Conservation (phyloP, 2,888 invertebrate genomes). For the Napeogenes sylphis region DNA sequence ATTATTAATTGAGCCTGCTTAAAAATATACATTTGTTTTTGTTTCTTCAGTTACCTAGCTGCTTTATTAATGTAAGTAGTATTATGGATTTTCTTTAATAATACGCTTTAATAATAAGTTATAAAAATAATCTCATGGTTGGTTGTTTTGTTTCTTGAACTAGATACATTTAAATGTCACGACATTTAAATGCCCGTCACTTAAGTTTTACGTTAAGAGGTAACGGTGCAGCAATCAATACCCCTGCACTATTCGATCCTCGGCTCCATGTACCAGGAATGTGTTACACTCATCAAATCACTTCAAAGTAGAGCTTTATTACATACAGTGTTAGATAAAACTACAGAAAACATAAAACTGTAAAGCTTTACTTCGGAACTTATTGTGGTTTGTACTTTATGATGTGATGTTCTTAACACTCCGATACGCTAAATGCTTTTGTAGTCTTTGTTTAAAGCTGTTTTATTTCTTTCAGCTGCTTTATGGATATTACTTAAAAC, state of each 20-base stretch:
- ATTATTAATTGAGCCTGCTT: conserved; percentile 8
- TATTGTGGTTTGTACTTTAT: conserved; percentile 20
- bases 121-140: conserved; percentile 44
- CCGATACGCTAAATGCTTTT: conserved; percentile 17
- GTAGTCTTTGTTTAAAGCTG: background rate
- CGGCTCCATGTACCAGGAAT: conserved; percentile 51
- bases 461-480: too few relatives aligned
- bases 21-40: conserved; percentile 1
- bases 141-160: conserved; percentile 44
- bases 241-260: conserved; percentile 44
- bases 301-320: conserved; percentile 48
- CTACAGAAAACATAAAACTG: conserved; percentile 26
- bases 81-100: conserved; percentile 6
- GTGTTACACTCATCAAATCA: conserved; percentile 53
- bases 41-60: background rate
- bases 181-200: conserved; percentile 40
- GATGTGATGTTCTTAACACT: conserved; percentile 19
- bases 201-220: conserved; percentile 26
- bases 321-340: conserved; percentile 26
- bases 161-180: conserved; percentile 42
- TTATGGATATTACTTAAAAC: too few relatives aligned
- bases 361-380: conserved; percentile 23
- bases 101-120: conserved; percentile 26
- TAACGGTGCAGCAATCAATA: conserved; percentile 48
- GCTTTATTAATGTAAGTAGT: background rate